phyloP scores from a whole-genome alignment of 2,888 invertebrate genomes.

The Coleophora deauratella region DNA sequence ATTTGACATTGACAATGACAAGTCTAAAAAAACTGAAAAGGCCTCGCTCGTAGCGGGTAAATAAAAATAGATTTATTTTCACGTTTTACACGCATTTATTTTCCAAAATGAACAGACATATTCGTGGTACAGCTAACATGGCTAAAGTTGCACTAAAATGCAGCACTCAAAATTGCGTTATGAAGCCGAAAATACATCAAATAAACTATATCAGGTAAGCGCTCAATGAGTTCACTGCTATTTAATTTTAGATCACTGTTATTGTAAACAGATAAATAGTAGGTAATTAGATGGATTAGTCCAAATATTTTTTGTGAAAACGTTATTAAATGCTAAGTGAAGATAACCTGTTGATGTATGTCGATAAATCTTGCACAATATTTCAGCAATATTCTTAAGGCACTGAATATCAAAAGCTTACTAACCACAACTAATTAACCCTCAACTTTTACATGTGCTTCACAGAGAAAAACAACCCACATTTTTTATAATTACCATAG shows the following conservation, averaged over 20 bases:
- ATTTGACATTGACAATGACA: no score
- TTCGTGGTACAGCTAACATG: slow-evolving; percentile 32
- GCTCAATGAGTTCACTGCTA: background rate
- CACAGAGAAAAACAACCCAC: no score
- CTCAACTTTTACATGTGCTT: no score
- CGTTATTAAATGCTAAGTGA: no score
- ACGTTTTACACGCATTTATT: background rate
- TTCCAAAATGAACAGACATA: slow-evolving; percentile 27
- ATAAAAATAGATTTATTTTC: background rate
- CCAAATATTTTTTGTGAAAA: no score
- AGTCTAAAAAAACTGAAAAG: background rate
- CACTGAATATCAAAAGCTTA: no score
- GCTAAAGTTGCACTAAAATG: slow-evolving; percentile 31
- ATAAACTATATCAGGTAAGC: slow-evolving; percentile 31
- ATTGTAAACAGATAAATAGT: slow-evolving; percentile 19
- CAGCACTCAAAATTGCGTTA: slow-evolving; percentile 26
- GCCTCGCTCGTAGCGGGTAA: background rate
- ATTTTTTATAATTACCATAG: no score
- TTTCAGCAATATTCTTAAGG: no score
- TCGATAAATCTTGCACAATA: no score
- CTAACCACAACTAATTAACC: no score
- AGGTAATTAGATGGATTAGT: no score
- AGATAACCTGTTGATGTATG: no score
- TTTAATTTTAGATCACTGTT: slow-evolving; percentile 6
- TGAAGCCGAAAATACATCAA: slow-evolving; percentile 26